Base-by-base conservation (phyloP, 2,888 invertebrate species). In the Pristionchus maxplancki region DNA sequence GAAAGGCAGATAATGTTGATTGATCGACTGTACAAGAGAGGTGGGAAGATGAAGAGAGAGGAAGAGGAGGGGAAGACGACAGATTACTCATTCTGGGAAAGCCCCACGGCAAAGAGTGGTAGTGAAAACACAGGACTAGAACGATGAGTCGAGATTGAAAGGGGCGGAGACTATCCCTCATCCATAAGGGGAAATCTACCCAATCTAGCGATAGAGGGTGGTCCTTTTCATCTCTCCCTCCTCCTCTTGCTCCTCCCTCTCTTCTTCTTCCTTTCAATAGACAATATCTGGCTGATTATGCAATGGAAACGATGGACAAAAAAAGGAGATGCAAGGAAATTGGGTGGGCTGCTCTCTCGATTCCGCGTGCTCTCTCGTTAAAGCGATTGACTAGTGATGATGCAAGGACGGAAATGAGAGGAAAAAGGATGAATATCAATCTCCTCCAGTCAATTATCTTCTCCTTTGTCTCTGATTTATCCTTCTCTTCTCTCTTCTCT, bases 31-130 rank as follows among this genome's bases (percentile, higher is more conserved):
- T 78, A 78, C 78, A 48, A 13, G 78, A 28, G 78, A 48, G 44
- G n/a, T n/a, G n/a, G 58, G 8, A 17, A 74, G 74, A 74, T n/a
- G 15, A 34, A 34, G 34, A 34, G 67, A 44, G 78, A 78, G 78
- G 34, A 3, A 37, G 67, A 8, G 71, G 24, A 28, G 34, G 71
- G 71, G 5, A 37, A 24, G 71, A 40, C 40, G 40, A 40, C n/a
- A 78, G 78, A 78, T 78, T 78, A 78, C 78, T 78, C 78, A 78
- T n/a, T 78, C 24, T 78, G 78, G 78, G 78, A 78, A 78, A 40
- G 78, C 78, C 37, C 24, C 71, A 24, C 1, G 78, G 48, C 40
- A 48, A 48, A 78, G 78, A 78, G 78, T 48, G 44, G 44, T 78
- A 15, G 78, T 58, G 44, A 34, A 74, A 37, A 28, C 31, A n/a